Evolutionary conservation across 2,888 invertebrate genomes (phyloP).

Genomic region (Boloria euphrosyne): DNA sequence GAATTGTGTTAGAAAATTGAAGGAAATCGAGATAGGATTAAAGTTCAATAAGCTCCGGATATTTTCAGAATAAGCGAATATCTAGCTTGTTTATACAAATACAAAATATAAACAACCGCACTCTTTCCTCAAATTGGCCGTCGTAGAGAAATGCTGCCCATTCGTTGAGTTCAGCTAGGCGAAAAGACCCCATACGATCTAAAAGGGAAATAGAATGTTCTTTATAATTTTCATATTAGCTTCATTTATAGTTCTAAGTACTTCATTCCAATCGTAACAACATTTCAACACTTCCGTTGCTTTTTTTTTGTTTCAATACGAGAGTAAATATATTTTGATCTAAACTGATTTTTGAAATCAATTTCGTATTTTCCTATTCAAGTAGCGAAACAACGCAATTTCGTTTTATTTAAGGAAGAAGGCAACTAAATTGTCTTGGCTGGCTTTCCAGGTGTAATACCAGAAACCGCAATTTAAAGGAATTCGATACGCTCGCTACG

Average conservation of each 20-base stretch:
- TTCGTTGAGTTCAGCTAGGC: slow-evolving; percentile 40
- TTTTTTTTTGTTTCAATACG: not conserved
- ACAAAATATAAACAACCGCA: slow-evolving; percentile 31
- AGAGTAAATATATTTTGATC: slow-evolving; percentile 1
- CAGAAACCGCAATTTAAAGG: slow-evolving; percentile 28
- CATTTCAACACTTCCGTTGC: not conserved
- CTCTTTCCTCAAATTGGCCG: slow-evolving; percentile 38
- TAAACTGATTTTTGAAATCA: slow-evolving; percentile 8
- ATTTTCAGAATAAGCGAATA: slow-evolving; percentile 20
- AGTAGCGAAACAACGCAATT: slow-evolving; percentile 17
- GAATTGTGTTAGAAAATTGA: not conserved
- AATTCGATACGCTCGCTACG: slow-evolving; percentile 23
- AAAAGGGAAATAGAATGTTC: slow-evolving; percentile 22
- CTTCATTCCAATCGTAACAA: not conserved
- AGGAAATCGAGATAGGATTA: slow-evolving; percentile 13
- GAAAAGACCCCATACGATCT: slow-evolving; percentile 30
- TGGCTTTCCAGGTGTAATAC: slow-evolving; percentile 25
- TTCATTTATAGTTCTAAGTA: not conserved
- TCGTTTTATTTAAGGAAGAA: slow-evolving; percentile 27
- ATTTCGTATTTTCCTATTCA: slow-evolving; percentile 18
- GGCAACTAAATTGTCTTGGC: slow-evolving; percentile 27
- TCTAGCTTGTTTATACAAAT: slow-evolving; percentile 29
- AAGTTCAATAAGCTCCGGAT: slow-evolving; percentile 21
- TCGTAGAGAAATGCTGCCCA: slow-evolving; percentile 38
- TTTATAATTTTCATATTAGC: slow-evolving; percentile 17